Conservation (phyloP, 2,113 vertebrate species). For the Calyptommatus sinebrachiatus region DNA sequence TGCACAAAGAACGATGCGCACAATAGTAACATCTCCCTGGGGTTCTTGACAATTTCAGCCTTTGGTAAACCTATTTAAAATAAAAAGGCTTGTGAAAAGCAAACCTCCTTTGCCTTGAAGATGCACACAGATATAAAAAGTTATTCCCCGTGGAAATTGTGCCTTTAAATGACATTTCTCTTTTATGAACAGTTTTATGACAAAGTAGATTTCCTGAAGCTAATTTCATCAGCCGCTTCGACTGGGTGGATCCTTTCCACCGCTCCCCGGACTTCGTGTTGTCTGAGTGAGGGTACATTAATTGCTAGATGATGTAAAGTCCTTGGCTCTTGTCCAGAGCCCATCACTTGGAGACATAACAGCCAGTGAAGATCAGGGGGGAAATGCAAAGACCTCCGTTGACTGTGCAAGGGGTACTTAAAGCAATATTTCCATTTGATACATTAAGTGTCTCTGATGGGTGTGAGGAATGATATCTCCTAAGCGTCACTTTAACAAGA, state of each 20-base stretch:
- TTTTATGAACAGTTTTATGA: slow-evolving; percentile 69
- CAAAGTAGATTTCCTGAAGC: slow-evolving; percentile 66
- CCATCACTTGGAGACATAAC: slow-evolving; percentile 36
- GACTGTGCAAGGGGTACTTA: slow-evolving; percentile 54
- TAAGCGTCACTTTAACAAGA: slow-evolving; percentile 70
- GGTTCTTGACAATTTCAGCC: slow-evolving; percentile 24
- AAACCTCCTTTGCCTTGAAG: slow-evolving; percentile 34
- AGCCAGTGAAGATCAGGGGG: slow-evolving; percentile 35
- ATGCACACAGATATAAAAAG: slow-evolving; percentile 59
- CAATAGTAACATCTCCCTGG: slow-evolving; percentile 33
- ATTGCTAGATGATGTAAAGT: slow-evolving; percentile 58
- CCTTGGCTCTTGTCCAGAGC: slow-evolving; percentile 36
- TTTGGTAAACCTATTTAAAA: slow-evolving; percentile 50
- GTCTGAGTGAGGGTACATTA: slow-evolving; percentile 53
- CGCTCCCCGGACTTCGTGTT: slow-evolving; percentile 52
- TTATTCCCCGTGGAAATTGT: slow-evolving; percentile 56
- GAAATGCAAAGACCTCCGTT: slow-evolving; percentile 41
- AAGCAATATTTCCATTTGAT: slow-evolving; percentile 62
- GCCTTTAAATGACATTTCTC: slow-evolving; percentile 65
- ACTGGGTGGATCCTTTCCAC: slow-evolving; percentile 42
- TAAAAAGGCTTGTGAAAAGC: slow-evolving; percentile 18
- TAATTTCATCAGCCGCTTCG: slow-evolving; percentile 52
- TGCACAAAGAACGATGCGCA: background rate
- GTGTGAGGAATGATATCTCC: slow-evolving; percentile 65
- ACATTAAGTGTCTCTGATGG: slow-evolving; percentile 69